phyloP scores from a whole-genome alignment of 2,113 vertebrate genomes.

The mouse (Mus musculus) region DNA sequence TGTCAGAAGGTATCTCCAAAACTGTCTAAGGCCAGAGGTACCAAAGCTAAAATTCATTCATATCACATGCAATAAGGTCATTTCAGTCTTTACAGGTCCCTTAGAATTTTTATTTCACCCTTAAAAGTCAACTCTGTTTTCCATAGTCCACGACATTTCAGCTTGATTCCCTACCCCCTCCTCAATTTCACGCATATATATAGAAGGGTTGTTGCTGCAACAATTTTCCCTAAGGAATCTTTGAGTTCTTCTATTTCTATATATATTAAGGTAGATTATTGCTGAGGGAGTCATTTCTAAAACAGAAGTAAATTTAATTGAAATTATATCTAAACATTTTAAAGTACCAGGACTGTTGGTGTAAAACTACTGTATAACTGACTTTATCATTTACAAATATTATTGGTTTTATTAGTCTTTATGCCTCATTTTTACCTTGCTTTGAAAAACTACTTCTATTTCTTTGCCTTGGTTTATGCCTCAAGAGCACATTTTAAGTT shows the following conservation, averaged over 20 bases:
- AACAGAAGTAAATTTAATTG: constrained; percentile 57
- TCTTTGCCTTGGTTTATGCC: not conserved
- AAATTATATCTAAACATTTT: constrained; percentile 73
- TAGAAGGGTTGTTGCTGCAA: constrained; percentile 71
- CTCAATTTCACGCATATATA: constrained; percentile 14
- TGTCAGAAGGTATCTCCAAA: not conserved
- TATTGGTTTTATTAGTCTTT: constrained; percentile 65
- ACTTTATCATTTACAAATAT: constrained; percentile 56
- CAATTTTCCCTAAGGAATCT: constrained; percentile 72
- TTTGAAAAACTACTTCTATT: constrained; percentile 19
- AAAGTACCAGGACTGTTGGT: constrained; percentile 13
- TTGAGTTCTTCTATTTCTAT: constrained; percentile 66
- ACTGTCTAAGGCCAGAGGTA: not conserved
- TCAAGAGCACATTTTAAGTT: constrained; percentile 35
- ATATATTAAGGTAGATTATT: constrained; percentile 68
- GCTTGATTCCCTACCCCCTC: not conserved
- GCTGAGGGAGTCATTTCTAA: constrained; percentile 62
- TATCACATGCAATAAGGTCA: not conserved
- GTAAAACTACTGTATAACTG: constrained; percentile 63
- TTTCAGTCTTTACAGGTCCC: not conserved
- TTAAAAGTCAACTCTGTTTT: constrained; percentile 46
- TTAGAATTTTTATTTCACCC: not conserved
- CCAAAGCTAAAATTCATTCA: not conserved
- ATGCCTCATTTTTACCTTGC: constrained; percentile 59
- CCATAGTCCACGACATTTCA: constrained; percentile 33